A percentile compares a stretch with the other conserved stretches of the same genome.
Evolutionary conservation across 2,888 invertebrate species (phyloP).

Genomic region (Acleris laterana): DNA sequence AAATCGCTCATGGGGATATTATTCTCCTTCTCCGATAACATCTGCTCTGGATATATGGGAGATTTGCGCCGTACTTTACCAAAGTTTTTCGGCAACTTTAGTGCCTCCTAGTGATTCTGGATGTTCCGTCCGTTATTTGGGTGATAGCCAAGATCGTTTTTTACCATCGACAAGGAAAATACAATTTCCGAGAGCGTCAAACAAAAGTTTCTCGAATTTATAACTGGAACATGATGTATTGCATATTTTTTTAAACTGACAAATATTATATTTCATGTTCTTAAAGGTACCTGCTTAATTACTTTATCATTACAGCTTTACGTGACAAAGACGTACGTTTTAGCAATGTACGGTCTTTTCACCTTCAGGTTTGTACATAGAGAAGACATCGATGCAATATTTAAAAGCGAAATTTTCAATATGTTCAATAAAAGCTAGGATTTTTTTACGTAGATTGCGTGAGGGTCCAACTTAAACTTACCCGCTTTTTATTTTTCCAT

Average conservation of each 20-base stretch:
- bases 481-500: conserved; percentile 14
- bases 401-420: not conserved
- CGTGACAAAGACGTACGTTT: too few relatives aligned
- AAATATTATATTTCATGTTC: too few relatives aligned
- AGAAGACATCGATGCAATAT: not conserved
- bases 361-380: too few relatives aligned
- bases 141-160: conserved; percentile 31
- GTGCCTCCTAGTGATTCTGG: conserved; percentile 33
- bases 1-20: conserved; percentile 84
- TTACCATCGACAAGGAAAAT: conserved; percentile 12
- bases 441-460: not conserved
- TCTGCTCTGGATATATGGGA: conserved; percentile 49
- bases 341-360: too few relatives aligned
- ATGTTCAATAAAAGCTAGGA: too few relatives aligned
- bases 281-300: too few relatives aligned
- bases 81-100: conserved; percentile 36
- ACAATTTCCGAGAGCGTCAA: not conserved
- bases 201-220: not conserved
- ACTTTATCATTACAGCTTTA: too few relatives aligned
- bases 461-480: not conserved
- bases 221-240: not conserved
- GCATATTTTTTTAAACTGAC: not conserved
- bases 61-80: conserved; percentile 36
- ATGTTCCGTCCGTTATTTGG: conserved; percentile 25
- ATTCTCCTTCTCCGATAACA: conserved; percentile 63